Evolutionary conservation across 1,140 invertebrate genomes (phyloP).

Genomic region (Bombus terrestris): DNA sequence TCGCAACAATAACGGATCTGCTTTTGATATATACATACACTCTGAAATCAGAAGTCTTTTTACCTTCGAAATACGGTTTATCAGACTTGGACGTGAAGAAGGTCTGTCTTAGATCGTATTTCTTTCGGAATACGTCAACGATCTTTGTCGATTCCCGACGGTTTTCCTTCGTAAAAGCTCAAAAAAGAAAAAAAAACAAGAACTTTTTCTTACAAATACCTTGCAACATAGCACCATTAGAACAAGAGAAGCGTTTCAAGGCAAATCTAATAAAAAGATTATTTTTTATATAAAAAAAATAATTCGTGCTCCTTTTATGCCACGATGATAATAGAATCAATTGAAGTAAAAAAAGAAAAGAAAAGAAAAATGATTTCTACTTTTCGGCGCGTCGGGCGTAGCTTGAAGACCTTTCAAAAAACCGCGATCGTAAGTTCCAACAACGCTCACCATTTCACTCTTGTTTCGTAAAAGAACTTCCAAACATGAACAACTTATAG

Average conservation of each 20-base stretch:
- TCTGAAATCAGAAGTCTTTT: slow-evolving; percentile 35
- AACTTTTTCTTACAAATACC: slow-evolving; percentile 1
- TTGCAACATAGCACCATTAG: slow-evolving; percentile 53
- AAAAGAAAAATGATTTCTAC: slow-evolving; percentile 4
- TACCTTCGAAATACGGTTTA: slow-evolving; percentile 34
- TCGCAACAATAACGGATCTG: slow-evolving; percentile 30
- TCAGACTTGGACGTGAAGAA: slow-evolving; percentile 55
- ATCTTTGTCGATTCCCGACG: slow-evolving; percentile 48
- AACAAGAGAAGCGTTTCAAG: slow-evolving; percentile 16
- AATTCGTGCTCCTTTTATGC: slow-evolving; percentile 6
- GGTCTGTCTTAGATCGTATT: slow-evolving; percentile 48
- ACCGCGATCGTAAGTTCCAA: slow-evolving; percentile 16
- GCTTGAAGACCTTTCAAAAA: slow-evolving; percentile 37
- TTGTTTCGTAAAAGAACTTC: slow-evolving; percentile 55
- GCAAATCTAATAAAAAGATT: background rate
- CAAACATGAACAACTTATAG: slow-evolving; percentile 68
- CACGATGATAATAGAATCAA: background rate
- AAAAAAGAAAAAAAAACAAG: background rate
- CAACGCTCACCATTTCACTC: slow-evolving; percentile 5
- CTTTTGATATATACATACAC: slow-evolving; percentile 36
- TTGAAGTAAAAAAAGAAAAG: background rate
- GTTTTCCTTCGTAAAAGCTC: background rate
- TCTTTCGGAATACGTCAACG: slow-evolving; percentile 29
- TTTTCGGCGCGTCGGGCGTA: slow-evolving; percentile 46
- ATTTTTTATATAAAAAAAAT: slow-evolving; percentile 24